A percentile compares a stretch with the other conserved stretches of the same genome.
Conservation (phyloP, 2,888 invertebrate genomes). For the Ectemnius continuus region DNA sequence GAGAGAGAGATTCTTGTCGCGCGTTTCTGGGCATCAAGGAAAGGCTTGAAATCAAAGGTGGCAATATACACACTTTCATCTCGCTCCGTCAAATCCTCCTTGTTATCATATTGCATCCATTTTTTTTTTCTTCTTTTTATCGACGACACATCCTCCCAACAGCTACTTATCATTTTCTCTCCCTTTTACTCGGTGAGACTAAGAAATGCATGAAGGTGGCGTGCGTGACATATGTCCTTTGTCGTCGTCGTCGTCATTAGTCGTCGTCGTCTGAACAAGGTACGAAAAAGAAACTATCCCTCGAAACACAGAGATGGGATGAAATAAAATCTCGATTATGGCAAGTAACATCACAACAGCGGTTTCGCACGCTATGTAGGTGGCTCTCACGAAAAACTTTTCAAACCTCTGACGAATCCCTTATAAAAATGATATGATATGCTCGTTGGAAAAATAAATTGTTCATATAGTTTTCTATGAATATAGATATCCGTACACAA, state of each 20-base stretch:
- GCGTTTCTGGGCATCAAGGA: not conserved
- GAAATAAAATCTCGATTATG: conserved; percentile 46
- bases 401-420: conserved; percentile 65
- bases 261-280: conserved; percentile 14
- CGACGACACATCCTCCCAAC: conserved; percentile 24
- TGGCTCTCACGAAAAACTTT: conserved; percentile 51
- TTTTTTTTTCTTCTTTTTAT: not conserved
- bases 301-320: conserved; percentile 1
- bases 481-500: conserved; percentile 75
- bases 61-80: not conserved
- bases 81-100: conserved; percentile 7
- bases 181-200: conserved; percentile 13
- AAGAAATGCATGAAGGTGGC: conserved; percentile 32
- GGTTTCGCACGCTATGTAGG: conserved; percentile 40
- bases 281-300: conserved; percentile 27
- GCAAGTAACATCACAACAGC: conserved; percentile 58
- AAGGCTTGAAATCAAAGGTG: conserved; percentile 1
- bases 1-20: too few relatives aligned
- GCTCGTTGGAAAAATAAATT: conserved; percentile 78
- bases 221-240: conserved; percentile 6
- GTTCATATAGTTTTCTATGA: conserved; percentile 74
- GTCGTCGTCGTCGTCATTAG: too few relatives aligned
- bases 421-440: conserved; percentile 78
- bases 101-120: not conserved
- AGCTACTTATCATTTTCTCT: conserved; percentile 16